phyloP scores from a whole-genome alignment of 2,113 vertebrate genomes.

The Heteronetta atricapilla region DNA sequence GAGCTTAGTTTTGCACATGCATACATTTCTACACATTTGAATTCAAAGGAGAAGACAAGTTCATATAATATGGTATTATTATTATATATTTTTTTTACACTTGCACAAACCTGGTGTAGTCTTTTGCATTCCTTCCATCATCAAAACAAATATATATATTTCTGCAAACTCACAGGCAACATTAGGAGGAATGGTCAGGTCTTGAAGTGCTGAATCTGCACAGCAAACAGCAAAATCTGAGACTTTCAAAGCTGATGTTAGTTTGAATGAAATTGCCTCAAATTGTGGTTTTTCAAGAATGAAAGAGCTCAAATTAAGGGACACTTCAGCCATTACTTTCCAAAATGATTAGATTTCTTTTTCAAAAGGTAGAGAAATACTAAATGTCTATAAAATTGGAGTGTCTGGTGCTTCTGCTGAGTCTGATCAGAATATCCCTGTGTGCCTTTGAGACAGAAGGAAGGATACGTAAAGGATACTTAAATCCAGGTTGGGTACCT shows the following conservation, averaged over 20 bases:
- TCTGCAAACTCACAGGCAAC: neutral
- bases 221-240: neutral
- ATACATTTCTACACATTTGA: neutral
- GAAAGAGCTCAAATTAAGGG: neutral
- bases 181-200: neutral
- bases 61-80: neutral
- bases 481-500: neutral
- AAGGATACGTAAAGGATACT: neutral
- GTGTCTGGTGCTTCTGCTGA: neutral
- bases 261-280: neutral
- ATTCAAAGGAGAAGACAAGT: neutral
- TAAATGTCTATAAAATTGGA: neutral
- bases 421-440: neutral
- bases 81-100: neutral
- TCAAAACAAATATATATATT: neutral
- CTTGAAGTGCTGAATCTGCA: neutral
- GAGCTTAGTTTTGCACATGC: conserved; percentile 18
- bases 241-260: neutral
- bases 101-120: neutral
- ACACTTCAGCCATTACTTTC: neutral
- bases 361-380: neutral
- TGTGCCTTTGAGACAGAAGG: neutral
- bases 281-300: neutral
- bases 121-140: neutral
- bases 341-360: neutral